Conservation (phyloP, 2,888 invertebrate genomes). For the Eristalis arbustorum region DNA sequence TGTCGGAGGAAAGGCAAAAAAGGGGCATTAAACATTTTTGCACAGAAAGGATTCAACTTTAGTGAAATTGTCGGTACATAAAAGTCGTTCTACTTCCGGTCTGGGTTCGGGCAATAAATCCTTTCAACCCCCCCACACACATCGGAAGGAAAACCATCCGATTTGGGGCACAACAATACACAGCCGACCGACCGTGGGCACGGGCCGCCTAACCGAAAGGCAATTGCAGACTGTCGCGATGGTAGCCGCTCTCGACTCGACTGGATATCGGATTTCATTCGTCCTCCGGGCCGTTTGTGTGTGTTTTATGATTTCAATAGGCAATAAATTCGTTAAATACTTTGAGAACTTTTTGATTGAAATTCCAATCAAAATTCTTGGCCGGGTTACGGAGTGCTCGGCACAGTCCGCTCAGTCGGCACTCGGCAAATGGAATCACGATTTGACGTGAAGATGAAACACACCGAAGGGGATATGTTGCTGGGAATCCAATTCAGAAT, state of each 20-base stretch:
- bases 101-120: slow-evolving; percentile 53
- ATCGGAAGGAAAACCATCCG: slow-evolving; percentile 33
- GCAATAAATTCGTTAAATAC: slow-evolving; percentile 69
- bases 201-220: not conserved
- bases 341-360: slow-evolving; percentile 65
- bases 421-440: slow-evolving; percentile 33
- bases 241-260: slow-evolving; percentile 13
- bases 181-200: not conserved
- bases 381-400: not conserved
- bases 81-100: slow-evolving; percentile 65
- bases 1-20: slow-evolving; percentile 41
- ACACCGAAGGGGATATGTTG: slow-evolving; percentile 26
- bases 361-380: slow-evolving; percentile 65
- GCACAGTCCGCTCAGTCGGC: not conserved
- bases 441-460: slow-evolving; percentile 46
- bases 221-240: slow-evolving; percentile 46
- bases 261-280: slow-evolving; percentile 28
- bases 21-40: slow-evolving; percentile 58
- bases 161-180: slow-evolving; percentile 37
- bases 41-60: slow-evolving; percentile 68
- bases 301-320: slow-evolving; percentile 58
- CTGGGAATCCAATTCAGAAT: slow-evolving; percentile 45
- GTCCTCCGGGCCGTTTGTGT: slow-evolving; percentile 7
- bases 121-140: not conserved
- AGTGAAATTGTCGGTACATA: slow-evolving; percentile 67